These are phyloP conservation scores for Siniperca scherzeri DNA, from an alignment of 2,797 vertebrate genomes.

Conservation along the genomic window DNA sequence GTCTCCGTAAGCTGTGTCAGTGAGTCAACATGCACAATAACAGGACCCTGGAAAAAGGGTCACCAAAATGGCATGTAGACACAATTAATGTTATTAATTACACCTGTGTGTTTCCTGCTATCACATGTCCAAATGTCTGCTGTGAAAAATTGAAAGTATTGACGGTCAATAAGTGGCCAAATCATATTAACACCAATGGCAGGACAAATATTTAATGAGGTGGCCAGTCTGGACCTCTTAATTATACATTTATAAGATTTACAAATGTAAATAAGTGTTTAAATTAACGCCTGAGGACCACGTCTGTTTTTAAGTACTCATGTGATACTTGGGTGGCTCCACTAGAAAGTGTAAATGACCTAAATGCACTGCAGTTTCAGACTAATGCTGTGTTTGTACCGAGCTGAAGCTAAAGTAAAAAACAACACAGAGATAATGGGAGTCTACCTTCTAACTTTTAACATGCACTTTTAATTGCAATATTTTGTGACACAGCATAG, in stretches of 20 bases:
- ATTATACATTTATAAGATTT: not conserved
- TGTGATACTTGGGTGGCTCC: not conserved
- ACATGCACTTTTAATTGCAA: not conserved
- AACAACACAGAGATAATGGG: not conserved
- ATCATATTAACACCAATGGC: not conserved
- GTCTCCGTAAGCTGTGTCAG: not conserved
- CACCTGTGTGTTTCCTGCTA: not conserved
- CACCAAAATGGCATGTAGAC: not conserved
- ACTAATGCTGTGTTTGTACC: not conserved
- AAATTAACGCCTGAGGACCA: not conserved
- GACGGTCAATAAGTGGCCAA: not conserved
- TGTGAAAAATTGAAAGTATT: not conserved
- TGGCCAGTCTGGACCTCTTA: not conserved
- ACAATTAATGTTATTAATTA: conserved; percentile 8
- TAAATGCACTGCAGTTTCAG: not conserved
- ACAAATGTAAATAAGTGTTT: not conserved
- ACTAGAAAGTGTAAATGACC: not conserved
- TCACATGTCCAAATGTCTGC: conserved; percentile 13
- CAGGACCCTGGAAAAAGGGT: not conserved
- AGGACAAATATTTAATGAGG: not conserved
- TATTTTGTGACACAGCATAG: not conserved
- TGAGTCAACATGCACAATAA: not conserved
- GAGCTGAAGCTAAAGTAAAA: not conserved
- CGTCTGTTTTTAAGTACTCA: not conserved
- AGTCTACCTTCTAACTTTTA: not conserved